Conservation (phyloP, 2,888 invertebrate species). For the Cryptocephalus primarius region DNA sequence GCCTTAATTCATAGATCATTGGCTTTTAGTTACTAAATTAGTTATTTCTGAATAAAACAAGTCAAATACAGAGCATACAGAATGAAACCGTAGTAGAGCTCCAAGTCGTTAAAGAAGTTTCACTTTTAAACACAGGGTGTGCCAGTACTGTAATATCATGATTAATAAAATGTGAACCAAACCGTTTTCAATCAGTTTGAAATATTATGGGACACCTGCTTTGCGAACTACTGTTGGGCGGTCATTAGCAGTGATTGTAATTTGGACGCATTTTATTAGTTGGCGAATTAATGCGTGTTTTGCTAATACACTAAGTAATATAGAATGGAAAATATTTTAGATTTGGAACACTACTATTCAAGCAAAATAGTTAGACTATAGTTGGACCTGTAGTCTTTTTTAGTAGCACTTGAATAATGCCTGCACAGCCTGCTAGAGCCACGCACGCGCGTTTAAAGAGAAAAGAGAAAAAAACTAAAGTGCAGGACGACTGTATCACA, state of each 20-base stretch:
- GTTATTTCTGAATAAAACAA: too few relatives aligned
- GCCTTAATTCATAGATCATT: too few relatives aligned
- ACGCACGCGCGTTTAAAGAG: slow-evolving; percentile 30
- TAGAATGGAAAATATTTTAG: slow-evolving; percentile 1
- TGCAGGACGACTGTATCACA: slow-evolving; percentile 23
- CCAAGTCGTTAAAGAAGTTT: slow-evolving; percentile 7
- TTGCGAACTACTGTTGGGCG: too few relatives aligned
- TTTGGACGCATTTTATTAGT: too few relatives aligned
- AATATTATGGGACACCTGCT: too few relatives aligned
- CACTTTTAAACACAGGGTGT: background rate
- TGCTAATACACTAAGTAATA: too few relatives aligned
- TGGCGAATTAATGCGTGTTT: too few relatives aligned
- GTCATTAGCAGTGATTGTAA: too few relatives aligned
- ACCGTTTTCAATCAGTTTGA: too few relatives aligned
- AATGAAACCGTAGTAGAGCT: slow-evolving; percentile 26
- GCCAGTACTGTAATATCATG: too few relatives aligned
- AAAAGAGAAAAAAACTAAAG: slow-evolving; percentile 17
- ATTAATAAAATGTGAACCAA: too few relatives aligned
- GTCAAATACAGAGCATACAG: slow-evolving; percentile 27
- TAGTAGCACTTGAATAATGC: slow-evolving; percentile 32
- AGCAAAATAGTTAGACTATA: slow-evolving; percentile 26
- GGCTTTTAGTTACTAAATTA: too few relatives aligned
- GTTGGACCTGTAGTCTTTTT: slow-evolving; percentile 28
- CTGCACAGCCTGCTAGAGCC: slow-evolving; percentile 39
- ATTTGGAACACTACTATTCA: slow-evolving; percentile 21